Evolutionary conservation across 2,888 invertebrate species (phyloP), one percentile per base, ranked within the genome.

Genomic region (Protodeltote pygarga): DNA sequence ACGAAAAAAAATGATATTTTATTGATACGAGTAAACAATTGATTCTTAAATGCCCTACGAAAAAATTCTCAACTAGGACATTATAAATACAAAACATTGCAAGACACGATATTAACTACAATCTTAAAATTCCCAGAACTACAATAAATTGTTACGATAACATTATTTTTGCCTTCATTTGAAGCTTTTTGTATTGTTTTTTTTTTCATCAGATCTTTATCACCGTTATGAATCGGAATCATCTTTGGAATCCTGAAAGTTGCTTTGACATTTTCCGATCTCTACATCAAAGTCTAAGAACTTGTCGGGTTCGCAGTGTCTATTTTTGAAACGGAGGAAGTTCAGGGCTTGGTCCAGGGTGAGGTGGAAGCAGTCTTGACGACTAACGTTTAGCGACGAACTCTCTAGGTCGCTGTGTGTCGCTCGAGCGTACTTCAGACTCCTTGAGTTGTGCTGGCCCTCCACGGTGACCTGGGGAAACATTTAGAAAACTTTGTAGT

Each of bases 391-490:
- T 4, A 83, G 54, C 0, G 83, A 69, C 0, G 80, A 67, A 54
- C 76, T 83, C 51, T 91, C 91, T n/a, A 89, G 71, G 61, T 92
- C 90, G 71, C 87, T 85, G 76, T 91, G 91, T 0, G 89, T 85
- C 6, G 73, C 67, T 11, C 91, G 74, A n/a, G 72, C 58, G 75
- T 89, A 92, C 2, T 73, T 71, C 1, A 90, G 67, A 28, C 77
- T 80, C 0, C 89, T 67, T 0, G 78, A 70, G 62, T 82, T 81
- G 62, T 85, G 77, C 23, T 80, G 80, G 0, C 89, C 90, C 14
- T 73, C 54, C 3, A 89, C 75, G 0, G 80, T 73, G 8, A 91
- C 87, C 88, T 89, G 51, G 0, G 1, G 44, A 39, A 29, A 33
- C 15, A 23, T 4, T 21, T 3, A 17, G 6, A 27, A 34, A 10